Percentiles rank a stretch among this genome's conserved stretches.
Evolutionary conservation across 2,797 vertebrate genomes (phyloP).

Genomic region (Melopsittacus undulatus): DNA sequence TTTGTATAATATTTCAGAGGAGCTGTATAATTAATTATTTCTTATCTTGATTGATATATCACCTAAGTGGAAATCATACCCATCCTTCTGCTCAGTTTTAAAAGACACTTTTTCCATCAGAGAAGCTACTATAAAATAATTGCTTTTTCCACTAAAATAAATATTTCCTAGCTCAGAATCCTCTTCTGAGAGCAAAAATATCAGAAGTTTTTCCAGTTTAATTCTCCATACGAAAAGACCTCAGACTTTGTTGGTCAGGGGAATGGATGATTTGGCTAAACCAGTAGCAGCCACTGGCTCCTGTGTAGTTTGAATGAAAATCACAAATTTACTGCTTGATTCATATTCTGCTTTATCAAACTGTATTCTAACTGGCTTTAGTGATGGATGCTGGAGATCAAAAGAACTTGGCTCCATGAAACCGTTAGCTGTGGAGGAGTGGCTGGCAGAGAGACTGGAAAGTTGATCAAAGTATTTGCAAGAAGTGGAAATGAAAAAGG

Average conservation of each 20-base stretch:
- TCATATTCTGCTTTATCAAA: background rate
- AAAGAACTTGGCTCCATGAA: background rate
- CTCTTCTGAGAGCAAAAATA: background rate
- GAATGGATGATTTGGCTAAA: background rate
- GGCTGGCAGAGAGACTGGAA: background rate
- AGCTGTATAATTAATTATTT: conserved; percentile 30
- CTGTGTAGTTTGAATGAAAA: background rate
- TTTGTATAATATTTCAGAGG: conserved; percentile 35
- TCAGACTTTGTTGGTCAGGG: background rate
- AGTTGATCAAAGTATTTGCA: background rate
- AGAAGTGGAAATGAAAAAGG: background rate
- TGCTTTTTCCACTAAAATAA: conserved; percentile 21
- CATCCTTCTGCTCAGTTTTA: background rate
- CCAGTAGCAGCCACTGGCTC: background rate
- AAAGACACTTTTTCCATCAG: background rate
- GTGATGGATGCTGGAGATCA: background rate
- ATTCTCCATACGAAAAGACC: background rate
- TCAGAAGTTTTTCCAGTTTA: background rate
- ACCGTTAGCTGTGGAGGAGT: background rate
- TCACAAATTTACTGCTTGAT: background rate
- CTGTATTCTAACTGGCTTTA: background rate
- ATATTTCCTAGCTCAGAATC: background rate
- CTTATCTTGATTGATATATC: conserved; percentile 37
- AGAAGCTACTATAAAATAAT: conserved; percentile 12
- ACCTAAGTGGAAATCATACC: conserved; percentile 12